These are phyloP conservation scores for Catharus minimus DNA, from an alignment of 2,113 vertebrate genomes.

Conservation along the genomic window DNA sequence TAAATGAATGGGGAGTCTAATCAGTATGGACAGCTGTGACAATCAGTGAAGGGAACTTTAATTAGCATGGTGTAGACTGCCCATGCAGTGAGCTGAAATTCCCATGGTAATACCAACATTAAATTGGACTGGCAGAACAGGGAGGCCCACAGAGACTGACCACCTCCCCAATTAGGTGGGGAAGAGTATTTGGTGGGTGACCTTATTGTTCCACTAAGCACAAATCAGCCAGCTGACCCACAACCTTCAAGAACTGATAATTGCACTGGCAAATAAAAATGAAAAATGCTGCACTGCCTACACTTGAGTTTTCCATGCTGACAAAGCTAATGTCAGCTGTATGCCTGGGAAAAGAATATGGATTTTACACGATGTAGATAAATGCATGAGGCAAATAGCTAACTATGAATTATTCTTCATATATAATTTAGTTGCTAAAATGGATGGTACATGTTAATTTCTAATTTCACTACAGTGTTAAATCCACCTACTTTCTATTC, in stretches of 20 bases:
- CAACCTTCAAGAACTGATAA: neutral
- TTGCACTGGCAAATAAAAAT: neutral
- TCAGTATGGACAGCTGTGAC: conserved; percentile 62
- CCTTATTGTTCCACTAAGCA: neutral
- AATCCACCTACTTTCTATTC: conserved; percentile 43
- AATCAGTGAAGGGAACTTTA: conserved; percentile 52
- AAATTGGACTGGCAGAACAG: conserved; percentile 26
- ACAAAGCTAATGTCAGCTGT: neutral
- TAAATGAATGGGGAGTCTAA: conserved; percentile 57
- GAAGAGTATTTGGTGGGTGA: conserved; percentile 12
- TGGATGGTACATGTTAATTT: neutral
- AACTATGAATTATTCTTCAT: neutral
- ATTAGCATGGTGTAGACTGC: conserved; percentile 49
- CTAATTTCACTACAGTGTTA: neutral
- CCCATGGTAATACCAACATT: conserved; percentile 48
- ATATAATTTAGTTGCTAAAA: neutral
- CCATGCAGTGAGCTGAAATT: conserved; percentile 17
- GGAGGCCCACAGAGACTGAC: neutral
- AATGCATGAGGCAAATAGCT: neutral
- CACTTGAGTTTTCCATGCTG: neutral
- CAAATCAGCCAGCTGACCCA: conserved; percentile 11
- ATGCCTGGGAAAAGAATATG: neutral
- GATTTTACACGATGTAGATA: neutral
- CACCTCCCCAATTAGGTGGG: conserved; percentile 14
- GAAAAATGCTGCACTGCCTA: neutral